Percentiles rank a stretch among this genome's conserved stretches.
Evolutionary conservation across 2,888 invertebrate species (phyloP).

Genomic region (Spatulosminthurus flaviceps): DNA sequence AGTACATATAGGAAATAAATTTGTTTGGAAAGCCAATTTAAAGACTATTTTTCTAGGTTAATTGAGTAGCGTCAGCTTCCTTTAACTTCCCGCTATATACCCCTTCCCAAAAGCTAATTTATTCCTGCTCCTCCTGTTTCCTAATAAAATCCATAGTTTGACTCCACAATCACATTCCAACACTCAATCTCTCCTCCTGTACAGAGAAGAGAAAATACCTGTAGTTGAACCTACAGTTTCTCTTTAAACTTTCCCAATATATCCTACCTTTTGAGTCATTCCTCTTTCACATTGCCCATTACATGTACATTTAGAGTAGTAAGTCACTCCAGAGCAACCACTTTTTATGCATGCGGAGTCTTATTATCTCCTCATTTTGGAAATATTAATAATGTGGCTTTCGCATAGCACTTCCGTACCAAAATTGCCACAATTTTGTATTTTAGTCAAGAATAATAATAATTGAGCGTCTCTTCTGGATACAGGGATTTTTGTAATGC

Average conservation of each 20-base stretch:
- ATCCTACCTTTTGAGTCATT: no score
- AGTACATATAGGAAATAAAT: constrained; percentile 27
- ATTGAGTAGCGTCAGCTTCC: constrained; percentile 34
- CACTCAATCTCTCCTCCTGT: constrained; percentile 1
- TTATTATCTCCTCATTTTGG: no score
- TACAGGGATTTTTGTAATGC: no score
- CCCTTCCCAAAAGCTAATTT: constrained; percentile 31
- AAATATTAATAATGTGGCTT: no score
- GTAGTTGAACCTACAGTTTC: background rate
- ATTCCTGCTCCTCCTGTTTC: constrained; percentile 27
- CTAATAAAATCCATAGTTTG: constrained; percentile 31
- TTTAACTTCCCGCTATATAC: constrained; percentile 17
- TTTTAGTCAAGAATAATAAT: no score
- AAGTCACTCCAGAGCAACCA: no score
- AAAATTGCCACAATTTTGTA: no score
- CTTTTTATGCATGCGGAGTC: no score
- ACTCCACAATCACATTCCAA: constrained; percentile 1
- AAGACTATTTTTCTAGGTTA: constrained; percentile 32
- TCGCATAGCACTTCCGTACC: no score
- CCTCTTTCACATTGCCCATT: no score
- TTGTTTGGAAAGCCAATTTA: constrained; percentile 34
- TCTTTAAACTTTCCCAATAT: background rate
- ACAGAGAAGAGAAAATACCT: background rate
- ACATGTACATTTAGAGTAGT: no score
- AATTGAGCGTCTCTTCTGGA: no score